Percentiles rank a stretch among this genome's conserved stretches.
Conservation (phyloP, 2,888 invertebrate species). For the Esperia sulphurella region DNA sequence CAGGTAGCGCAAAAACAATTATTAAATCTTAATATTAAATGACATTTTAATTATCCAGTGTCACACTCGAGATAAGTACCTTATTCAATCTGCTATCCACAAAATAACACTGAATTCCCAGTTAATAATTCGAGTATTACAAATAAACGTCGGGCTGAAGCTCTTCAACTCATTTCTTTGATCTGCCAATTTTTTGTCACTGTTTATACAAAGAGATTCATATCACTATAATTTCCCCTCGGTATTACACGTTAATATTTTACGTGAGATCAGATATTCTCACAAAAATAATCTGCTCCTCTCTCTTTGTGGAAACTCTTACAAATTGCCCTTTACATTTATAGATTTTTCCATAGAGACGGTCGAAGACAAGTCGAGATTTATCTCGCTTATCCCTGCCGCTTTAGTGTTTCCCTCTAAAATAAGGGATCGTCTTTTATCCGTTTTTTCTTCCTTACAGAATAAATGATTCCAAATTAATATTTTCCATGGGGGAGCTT, state of each 20-base stretch:
- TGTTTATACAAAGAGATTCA: constrained; percentile 47
- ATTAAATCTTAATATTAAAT: background rate
- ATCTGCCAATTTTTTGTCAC: constrained; percentile 23
- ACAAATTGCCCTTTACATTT: constrained; percentile 43
- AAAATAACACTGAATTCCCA: constrained; percentile 5
- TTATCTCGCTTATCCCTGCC: constrained; percentile 49
- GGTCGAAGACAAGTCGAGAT: constrained; percentile 51
- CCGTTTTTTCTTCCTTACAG: constrained; percentile 44
- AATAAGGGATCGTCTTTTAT: constrained; percentile 46
- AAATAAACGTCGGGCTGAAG: constrained; percentile 17
- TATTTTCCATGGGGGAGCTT: constrained; percentile 49
- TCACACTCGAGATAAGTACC: background rate
- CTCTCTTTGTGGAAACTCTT: constrained; percentile 40
- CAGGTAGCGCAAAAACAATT: too few species aligned
- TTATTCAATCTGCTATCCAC: background rate
- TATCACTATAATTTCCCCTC: constrained; percentile 59
- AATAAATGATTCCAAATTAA: constrained; percentile 64
- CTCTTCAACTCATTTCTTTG: constrained; percentile 19
- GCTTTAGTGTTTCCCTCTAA: constrained; percentile 41
- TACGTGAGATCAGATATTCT: constrained; percentile 51
- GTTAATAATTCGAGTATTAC: constrained; percentile 19
- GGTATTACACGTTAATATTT: constrained; percentile 60
- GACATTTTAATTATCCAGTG: background rate
- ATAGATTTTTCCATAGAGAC: constrained; percentile 39
- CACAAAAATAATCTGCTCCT: constrained; percentile 46